Conservation (phyloP, 2,888 invertebrate species). For the Protonemura montana region DNA sequence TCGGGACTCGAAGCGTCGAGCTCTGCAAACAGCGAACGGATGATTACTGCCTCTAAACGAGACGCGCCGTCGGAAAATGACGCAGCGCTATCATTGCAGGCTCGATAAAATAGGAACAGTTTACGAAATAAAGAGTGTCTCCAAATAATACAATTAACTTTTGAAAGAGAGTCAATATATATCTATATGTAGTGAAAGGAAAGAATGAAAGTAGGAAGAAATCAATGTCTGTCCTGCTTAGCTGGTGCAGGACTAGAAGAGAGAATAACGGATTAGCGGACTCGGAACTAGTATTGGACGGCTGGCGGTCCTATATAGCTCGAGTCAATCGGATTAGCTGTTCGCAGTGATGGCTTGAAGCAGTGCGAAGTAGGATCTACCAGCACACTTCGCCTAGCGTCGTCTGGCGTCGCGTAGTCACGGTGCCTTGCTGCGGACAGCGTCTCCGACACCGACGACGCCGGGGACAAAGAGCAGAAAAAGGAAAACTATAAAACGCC, state of each 20-base stretch:
- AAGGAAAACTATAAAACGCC: not conserved
- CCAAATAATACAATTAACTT: conserved; percentile 4
- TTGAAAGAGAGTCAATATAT: conserved; percentile 12
- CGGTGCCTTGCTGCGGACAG: not conserved
- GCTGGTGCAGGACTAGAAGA: not conserved
- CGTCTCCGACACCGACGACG: not conserved
- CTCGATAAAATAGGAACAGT: conserved; percentile 5
- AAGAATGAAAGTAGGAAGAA: not conserved
- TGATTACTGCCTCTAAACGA: not conserved
- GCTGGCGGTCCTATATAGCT: not conserved
- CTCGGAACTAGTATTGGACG: not conserved
- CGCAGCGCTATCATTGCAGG: not conserved
- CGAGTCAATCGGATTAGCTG: conserved; percentile 1
- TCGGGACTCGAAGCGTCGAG: not conserved
- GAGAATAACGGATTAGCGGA: conserved; percentile 30
- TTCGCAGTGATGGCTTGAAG: not conserved
- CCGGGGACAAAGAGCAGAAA: not conserved
- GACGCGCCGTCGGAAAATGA: not conserved
- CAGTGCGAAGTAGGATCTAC: not conserved
- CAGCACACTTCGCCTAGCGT: not conserved
- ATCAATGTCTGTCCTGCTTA: not conserved
- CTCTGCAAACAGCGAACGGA: not conserved
- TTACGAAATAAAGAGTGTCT: conserved; percentile 12
- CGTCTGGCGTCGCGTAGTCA: not conserved
- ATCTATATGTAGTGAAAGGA: not conserved